phyloP scores from a whole-genome alignment of 2,113 vertebrate genomes.

The Larimichthys polyactis region DNA sequence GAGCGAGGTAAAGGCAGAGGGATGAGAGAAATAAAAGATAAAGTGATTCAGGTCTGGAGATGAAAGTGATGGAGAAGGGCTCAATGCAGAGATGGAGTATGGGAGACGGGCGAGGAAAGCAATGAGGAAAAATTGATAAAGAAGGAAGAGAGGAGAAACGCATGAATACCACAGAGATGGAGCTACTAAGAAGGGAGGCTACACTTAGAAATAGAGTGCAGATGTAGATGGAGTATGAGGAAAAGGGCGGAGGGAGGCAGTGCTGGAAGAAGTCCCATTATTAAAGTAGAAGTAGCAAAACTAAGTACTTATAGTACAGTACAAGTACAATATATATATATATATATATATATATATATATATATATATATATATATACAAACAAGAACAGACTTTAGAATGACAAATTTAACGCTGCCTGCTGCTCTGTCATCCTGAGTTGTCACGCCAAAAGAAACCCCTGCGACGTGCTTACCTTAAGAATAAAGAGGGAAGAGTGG shows the following conservation, averaged over 20 bases:
- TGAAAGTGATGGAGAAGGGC: slow-evolving; percentile 48
- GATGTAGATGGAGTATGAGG: background rate
- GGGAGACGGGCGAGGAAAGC: slow-evolving; percentile 1
- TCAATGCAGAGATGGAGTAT: slow-evolving; percentile 11
- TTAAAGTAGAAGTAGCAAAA: background rate
- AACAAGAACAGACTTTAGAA: no score
- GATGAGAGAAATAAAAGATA: slow-evolving; percentile 40
- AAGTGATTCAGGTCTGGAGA: slow-evolving; percentile 45
- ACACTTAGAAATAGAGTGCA: background rate
- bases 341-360: no score
- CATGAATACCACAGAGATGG: background rate
- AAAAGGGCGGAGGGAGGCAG: background rate
- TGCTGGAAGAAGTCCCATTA: background rate
- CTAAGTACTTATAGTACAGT: background rate
- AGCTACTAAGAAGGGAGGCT: background rate
- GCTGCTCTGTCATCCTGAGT: no score
- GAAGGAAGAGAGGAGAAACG: background rate
- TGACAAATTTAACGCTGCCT: no score
- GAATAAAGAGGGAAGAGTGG: no score
- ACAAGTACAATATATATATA: background rate
- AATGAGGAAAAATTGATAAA: background rate
- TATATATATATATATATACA: no score
- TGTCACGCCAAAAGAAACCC: no score
- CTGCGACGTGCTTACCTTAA: no score
- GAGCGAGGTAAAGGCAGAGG: slow-evolving; percentile 15